These are phyloP conservation scores for Muricea muricata DNA, from an alignment of 92 coral and sea anemone genomes.

Conservation along the genomic window DNA sequence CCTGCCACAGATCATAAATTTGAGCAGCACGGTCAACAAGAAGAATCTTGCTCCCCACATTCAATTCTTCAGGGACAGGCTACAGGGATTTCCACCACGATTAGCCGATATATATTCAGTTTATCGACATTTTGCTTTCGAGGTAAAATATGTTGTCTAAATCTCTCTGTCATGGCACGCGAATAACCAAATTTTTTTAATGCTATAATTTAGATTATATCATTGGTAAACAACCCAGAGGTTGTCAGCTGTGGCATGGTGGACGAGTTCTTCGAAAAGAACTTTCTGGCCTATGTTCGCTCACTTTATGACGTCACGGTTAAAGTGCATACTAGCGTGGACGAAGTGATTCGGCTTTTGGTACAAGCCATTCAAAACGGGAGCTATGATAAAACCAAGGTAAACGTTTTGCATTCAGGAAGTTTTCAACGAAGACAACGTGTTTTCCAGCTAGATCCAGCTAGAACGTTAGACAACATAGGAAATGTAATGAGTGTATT, in stretches of 20 bases:
- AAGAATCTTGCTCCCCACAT: not conserved
- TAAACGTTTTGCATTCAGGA: not conserved
- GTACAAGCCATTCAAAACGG: not conserved
- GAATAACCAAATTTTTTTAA: no score
- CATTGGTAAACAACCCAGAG: not conserved
- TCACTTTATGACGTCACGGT: not conserved
- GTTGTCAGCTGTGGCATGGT: not conserved
- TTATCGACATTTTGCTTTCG: not conserved
- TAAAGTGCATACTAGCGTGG: not conserved
- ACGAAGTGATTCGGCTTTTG: not conserved
- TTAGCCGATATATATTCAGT: conserved; percentile 1
- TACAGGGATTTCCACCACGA: not conserved
- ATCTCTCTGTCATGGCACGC: not conserved
- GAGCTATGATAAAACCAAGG: not conserved
- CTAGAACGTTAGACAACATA: no score
- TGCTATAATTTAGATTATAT: not conserved
- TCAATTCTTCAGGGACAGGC: not conserved
- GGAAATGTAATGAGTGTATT: not conserved
- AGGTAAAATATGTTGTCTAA: not conserved
- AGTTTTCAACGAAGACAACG: no score
- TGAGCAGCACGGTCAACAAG: not conserved
- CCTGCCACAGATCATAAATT: not conserved
- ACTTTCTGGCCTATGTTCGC: not conserved
- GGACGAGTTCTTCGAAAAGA: not conserved
- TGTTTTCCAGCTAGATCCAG: no score